These are phyloP conservation scores for Montipora capitata DNA, from an alignment of 92 coral and sea anemone genomes.

Conservation along the genomic window DNA sequence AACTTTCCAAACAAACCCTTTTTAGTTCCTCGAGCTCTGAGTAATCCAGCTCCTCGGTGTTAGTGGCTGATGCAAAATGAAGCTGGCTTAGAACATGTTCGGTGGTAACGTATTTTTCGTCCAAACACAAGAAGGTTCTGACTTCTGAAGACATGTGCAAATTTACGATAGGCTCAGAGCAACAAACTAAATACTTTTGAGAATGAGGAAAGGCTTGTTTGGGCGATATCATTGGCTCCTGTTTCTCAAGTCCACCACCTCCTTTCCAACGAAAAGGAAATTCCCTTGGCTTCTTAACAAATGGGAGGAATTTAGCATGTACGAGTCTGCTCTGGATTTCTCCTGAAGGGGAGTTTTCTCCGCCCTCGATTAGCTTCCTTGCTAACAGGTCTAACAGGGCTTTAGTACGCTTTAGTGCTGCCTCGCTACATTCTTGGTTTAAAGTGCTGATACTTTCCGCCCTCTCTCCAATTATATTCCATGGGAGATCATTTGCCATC, in stretches of 20 bases:
- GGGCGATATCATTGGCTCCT: slow-evolving; percentile 64
- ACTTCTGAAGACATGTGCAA: neutral
- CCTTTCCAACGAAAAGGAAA: slow-evolving; percentile 86
- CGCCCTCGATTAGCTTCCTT: neutral
- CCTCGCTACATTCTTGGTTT: neutral
- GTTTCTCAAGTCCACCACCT: neutral
- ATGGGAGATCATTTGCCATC: slow-evolving; percentile 74
- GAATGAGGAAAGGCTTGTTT: slow-evolving; percentile 52
- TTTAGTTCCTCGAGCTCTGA: neutral
- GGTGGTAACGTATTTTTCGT: neutral
- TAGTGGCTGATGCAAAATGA: slow-evolving; percentile 11
- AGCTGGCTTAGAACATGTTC: slow-evolving; percentile 51
- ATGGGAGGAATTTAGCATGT: slow-evolving; percentile 66
- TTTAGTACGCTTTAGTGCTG: slow-evolving; percentile 15
- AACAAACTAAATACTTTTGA: slow-evolving; percentile 73
- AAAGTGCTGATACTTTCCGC: slow-evolving; percentile 65
- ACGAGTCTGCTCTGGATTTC: slow-evolving; percentile 2
- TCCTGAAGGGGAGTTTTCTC: neutral
- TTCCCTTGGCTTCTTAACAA: slow-evolving; percentile 60
- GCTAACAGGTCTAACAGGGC: slow-evolving; percentile 5
- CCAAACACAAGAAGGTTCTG: slow-evolving; percentile 31
- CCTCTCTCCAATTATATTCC: slow-evolving; percentile 83
- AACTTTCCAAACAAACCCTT: slow-evolving; percentile 33
- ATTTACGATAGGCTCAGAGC: slow-evolving; percentile 77
- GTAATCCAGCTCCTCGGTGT: neutral